A percentile compares a stretch with the other conserved stretches of the same genome.
Evolutionary conservation across 2,113 vertebrate species (phyloP).

Genomic region (Pelobates fuscus): DNA sequence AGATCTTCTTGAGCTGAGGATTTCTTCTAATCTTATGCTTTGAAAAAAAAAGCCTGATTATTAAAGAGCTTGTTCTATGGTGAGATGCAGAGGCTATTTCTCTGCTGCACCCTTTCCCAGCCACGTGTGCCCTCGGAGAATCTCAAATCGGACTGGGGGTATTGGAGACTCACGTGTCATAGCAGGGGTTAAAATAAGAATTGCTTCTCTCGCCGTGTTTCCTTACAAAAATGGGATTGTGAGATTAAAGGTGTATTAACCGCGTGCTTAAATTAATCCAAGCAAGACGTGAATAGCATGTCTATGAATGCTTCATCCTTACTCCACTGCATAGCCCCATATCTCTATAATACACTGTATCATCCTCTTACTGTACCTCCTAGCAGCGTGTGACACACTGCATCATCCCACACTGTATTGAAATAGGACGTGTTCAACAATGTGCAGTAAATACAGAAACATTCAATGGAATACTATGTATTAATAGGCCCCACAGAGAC

Average conservation of each 20-base stretch:
- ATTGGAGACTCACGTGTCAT: background rate
- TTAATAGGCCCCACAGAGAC: too few relatives aligned
- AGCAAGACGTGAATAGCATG: background rate
- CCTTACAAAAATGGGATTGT: background rate
- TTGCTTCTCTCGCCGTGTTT: background rate
- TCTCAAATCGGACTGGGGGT: background rate
- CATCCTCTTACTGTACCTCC: too few relatives aligned
- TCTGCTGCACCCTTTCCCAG: background rate
- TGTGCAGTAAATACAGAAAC: too few relatives aligned
- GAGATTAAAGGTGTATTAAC: background rate
- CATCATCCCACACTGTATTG: too few relatives aligned
- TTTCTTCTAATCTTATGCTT: slow-evolving; percentile 36
- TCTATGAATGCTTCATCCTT: background rate
- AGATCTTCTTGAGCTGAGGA: slow-evolving; percentile 20
- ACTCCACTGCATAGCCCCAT: background rate
- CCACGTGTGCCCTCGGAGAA: background rate
- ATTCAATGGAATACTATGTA: too few relatives aligned
- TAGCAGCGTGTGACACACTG: too few relatives aligned
- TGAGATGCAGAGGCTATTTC: background rate
- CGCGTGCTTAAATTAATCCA: background rate
- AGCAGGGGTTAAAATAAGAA: slow-evolving; percentile 10
- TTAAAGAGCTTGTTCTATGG: background rate
- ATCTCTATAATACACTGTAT: background rate
- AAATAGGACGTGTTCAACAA: too few relatives aligned
- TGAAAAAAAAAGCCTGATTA: slow-evolving; percentile 23